A percentile compares a stretch with the other conserved stretches of the same genome.
phyloP scores from a whole-genome alignment of 30 jellyfish, hydroid and myxozoan genomes.

The Hydractinia symbiolongicarpus region DNA sequence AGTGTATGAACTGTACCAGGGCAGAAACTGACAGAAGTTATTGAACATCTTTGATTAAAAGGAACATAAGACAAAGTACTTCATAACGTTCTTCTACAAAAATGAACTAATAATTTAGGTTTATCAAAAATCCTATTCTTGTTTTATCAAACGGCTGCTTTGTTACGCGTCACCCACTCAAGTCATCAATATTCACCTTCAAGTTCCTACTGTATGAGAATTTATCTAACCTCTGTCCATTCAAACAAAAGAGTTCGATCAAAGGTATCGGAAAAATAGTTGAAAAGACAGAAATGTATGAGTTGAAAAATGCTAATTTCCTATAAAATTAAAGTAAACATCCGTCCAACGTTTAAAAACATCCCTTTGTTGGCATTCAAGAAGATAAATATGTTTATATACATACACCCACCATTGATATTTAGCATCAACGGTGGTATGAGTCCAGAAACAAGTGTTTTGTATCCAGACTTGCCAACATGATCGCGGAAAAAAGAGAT shows the following conservation, averaged over 20 bases:
- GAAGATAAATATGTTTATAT: not conserved
- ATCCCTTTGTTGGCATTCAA: not conserved
- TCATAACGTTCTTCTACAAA: too few relatives aligned
- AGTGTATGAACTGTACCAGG: not conserved
- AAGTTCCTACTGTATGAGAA: not conserved
- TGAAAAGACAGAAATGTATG: not conserved
- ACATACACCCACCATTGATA: not conserved
- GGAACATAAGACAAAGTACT: too few relatives aligned
- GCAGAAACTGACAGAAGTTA: not conserved
- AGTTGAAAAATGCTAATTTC: not conserved
- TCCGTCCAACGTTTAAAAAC: not conserved
- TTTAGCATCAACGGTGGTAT: not conserved
- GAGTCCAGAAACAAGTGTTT: not conserved
- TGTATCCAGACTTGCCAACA: not conserved
- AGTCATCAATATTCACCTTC: not conserved
- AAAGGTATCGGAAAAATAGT: not conserved
- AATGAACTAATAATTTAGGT: not conserved
- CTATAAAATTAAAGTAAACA: not conserved
- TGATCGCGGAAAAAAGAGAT: not conserved
- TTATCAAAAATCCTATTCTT: not conserved
- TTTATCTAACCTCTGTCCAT: not conserved
- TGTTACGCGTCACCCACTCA: not conserved
- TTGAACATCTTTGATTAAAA: too few relatives aligned
- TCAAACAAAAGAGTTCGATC: not conserved
- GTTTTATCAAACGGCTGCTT: constrained; percentile 16